Base-by-base conservation (phyloP, 2,888 invertebrate species). In the Atrina japonica region DNA sequence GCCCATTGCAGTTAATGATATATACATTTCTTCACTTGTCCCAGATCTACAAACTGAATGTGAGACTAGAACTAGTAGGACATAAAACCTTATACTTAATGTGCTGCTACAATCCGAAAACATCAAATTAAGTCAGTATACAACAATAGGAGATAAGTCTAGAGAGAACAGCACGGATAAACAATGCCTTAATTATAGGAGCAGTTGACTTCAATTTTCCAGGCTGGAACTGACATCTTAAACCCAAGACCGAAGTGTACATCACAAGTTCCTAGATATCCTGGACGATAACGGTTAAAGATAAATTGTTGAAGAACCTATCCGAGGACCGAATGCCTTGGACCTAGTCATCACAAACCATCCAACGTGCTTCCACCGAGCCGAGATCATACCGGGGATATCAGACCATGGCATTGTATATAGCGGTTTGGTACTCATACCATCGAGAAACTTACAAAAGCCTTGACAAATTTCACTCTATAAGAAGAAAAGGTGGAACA, bases 351-450 rank as follows among this genome's bases (percentile, higher is more conserved):
- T 69, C 1, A 69, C 68, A 29, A 73, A 73, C 23, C 25, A 27
- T 16, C 69, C 68, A 18, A 11, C 40, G 1, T 35, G 40, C 7
- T 30, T 73, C n/a, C 16, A n/a, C 6, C 58, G 61, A 16, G 65
- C 56, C 6, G 58, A 74, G 14, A 60, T 58, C 11, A 21, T 74
- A 9, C 63, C 68, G 47, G 68, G 71, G 16, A 9, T 72, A 21
- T 75, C 72, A n/a, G 72, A 75, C 29, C 75, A 75, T 49, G 75
- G 68, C 29, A 55, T 69, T 18, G 66, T 53, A 0, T 72, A 40
- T 41, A 7, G 47, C 7, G 66, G 72, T 21, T 7, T 72, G 11
- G 27, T 47, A 21, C 52, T 50, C 0, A 58, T 11, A n/a, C 64
- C 70, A 18, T 11, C 2, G 11, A 64, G 29, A 21, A 14, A 2